Evolutionary conservation across 2,113 vertebrate genomes (phyloP).

Genomic region (Pituophis catenifer): DNA sequence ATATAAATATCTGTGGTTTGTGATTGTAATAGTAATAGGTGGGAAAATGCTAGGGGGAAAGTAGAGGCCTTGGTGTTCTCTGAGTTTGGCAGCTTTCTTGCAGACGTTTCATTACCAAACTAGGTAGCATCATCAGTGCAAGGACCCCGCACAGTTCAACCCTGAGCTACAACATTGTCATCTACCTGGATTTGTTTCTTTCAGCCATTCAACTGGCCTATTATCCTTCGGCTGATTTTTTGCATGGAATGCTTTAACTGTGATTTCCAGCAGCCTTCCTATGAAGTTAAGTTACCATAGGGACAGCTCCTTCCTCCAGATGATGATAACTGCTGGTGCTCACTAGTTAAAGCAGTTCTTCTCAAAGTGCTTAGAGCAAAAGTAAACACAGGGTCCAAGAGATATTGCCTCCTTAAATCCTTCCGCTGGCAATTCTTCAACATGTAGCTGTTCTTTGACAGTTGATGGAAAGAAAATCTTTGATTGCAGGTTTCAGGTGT

Average conservation of each 20-base stretch:
- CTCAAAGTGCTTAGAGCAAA: neutral
- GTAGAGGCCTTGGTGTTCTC: neutral
- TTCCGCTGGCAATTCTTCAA: no score
- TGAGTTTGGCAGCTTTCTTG: neutral
- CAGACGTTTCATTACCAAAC: neutral
- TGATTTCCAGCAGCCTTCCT: neutral
- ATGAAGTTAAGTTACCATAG: neutral
- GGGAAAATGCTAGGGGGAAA: neutral
- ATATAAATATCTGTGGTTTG: neutral
- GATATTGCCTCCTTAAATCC: no score
- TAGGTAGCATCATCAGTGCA: neutral
- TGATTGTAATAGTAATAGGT: neutral
- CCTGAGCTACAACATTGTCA: neutral
- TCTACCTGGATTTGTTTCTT: neutral
- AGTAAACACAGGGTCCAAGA: neutral
- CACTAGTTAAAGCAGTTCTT: neutral
- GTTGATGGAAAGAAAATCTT: no score
- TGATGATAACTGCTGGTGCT: neutral
- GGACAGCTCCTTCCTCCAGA: neutral
- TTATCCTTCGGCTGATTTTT: neutral
- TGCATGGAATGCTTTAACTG: neutral
- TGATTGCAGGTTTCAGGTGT: no score
- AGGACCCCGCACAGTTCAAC: neutral
- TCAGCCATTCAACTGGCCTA: neutral
- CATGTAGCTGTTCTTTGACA: no score